These are phyloP conservation scores for Manis javanica DNA, from an alignment of 2,797 vertebrate species.

Conservation along the genomic window DNA sequence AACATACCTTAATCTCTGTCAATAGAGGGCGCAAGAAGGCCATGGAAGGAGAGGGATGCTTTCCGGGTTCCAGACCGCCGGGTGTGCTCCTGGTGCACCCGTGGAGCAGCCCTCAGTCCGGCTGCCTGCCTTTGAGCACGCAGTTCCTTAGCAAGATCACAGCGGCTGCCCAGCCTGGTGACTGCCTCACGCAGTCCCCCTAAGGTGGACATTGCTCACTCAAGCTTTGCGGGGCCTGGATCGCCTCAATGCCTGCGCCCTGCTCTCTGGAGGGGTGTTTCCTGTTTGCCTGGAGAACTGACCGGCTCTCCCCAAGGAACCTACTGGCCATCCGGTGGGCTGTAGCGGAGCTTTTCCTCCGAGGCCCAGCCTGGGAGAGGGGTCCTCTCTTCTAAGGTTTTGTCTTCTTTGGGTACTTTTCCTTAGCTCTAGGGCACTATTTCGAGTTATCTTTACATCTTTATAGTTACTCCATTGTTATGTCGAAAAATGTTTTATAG, in stretches of 20 bases:
- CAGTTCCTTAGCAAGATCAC: not conserved
- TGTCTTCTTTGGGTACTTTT: not conserved
- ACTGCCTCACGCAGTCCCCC: not conserved
- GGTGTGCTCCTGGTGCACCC: not conserved
- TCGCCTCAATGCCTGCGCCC: not conserved
- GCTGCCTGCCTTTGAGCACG: not conserved
- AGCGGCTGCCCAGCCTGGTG: not conserved
- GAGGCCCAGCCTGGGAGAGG: not conserved
- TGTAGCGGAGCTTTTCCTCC: too few relatives aligned
- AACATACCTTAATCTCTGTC: not conserved
- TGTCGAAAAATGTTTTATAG: not conserved
- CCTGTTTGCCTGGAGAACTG: not conserved
- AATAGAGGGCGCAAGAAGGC: conserved; percentile 42
- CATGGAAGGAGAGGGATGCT: not conserved
- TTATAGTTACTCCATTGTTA: not conserved
- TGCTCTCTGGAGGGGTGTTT: not conserved
- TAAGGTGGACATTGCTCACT: not conserved
- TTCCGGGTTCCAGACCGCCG: not conserved
- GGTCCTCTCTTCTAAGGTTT: not conserved
- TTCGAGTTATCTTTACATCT: not conserved
- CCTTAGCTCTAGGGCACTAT: not conserved
- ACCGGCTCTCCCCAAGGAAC: not conserved
- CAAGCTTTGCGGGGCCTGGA: not conserved
- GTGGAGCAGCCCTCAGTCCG: not conserved
- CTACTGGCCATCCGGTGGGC: too few relatives aligned